Base-by-base conservation (phyloP, 1,140 invertebrate species). In the Bombus waltoni region DNA sequence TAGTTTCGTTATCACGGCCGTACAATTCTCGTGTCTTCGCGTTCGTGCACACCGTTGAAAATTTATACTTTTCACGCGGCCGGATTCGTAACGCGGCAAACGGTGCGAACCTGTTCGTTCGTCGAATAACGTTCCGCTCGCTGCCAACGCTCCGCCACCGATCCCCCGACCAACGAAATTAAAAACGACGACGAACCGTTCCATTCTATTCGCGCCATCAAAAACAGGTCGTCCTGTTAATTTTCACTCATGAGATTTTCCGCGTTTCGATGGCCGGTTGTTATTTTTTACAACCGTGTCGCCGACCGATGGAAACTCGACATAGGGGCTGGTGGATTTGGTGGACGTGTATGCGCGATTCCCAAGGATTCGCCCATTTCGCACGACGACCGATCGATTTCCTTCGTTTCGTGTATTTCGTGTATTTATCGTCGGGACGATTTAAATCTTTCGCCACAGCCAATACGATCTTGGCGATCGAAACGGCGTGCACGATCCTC, bases 171-270 rank as follows among this genome's bases (percentile, higher is more conserved):
- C 74, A 85, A 85, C 59, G 59, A 57, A 81, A 85, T 85, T 80
- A 73, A 85, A 81, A 85, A 81, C 74, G 22, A 81, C 70, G 70
- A 42, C 22, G 44, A n/a, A 81, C 81, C 57, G 62, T 80, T 59
- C 38, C 57, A 13, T 70, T 32, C 78, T 44, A 74, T 81, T 68
- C 83, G 57, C 68, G 44, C 25, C 68, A 81, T 74, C 74, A 59
- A 81, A 81, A 85, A 68, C 9, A 59, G 35, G 38, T 44, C 70
- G 22, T 81, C 8, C 68, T 44, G 59, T 59, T 74, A 81, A 85
- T 81, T 85, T 59, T 68, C 78, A 18, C n/a, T 68, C 57, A 74
- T 68, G 78, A 73, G 35, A 73, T 81, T 66, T 68, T 47, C 25
- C 47, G 40, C 66, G 38, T 71, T 70, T 59, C 66, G 75, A 84